Base-by-base conservation (phyloP, 2,113 vertebrate species). In the Australoheros scitulus region DNA sequence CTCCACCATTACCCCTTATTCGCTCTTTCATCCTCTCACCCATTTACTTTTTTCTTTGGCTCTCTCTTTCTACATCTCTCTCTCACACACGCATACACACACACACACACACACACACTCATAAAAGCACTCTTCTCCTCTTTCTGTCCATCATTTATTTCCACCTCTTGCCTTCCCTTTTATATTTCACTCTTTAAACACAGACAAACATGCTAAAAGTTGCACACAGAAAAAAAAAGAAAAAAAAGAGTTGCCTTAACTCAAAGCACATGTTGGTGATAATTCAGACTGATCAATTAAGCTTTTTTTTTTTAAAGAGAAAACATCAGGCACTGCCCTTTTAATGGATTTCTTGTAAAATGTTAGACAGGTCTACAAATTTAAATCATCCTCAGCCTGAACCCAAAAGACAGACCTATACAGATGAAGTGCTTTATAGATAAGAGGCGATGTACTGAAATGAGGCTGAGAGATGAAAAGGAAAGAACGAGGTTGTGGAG, bases 1-100 rank as follows among this genome's bases (percentile, higher is more conserved):
- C 91, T 88, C 92, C 89, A 82, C 90, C 91, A 92, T 94, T 91
- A 92, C 87, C 91, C 61, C 85, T 83, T 70, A 89, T 82, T 89
- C 82, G 29, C 79, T 55, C 83, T 76, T 89, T 89, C 88, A 86
- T 85, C 84, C 82, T 81, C 75, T 83, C 82, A 10, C 63, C 65
- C 83, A 75, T 89, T 92, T 91, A 74, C 86, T 89, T 89, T 90
- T 90, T 84, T 68, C 90, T 89, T 85, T 84, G 55, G 60, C 79
- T 79, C 38, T 17, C 58, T 52, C 57, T 36, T 58, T 26, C 74
- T 8, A n/a, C 22, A 55, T 20, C 61, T 11, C 78, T n/a, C 74
- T n/a, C 41, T 50, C 43, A 26, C 64, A 29, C 64, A 18, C 64
- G 29, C 64, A 50, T 24, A 70, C 43, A 70, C 41, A 43, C 41